Evolutionary conservation across 2,797 vertebrate species (phyloP).

Genomic region (Darevskia nairensis): DNA sequence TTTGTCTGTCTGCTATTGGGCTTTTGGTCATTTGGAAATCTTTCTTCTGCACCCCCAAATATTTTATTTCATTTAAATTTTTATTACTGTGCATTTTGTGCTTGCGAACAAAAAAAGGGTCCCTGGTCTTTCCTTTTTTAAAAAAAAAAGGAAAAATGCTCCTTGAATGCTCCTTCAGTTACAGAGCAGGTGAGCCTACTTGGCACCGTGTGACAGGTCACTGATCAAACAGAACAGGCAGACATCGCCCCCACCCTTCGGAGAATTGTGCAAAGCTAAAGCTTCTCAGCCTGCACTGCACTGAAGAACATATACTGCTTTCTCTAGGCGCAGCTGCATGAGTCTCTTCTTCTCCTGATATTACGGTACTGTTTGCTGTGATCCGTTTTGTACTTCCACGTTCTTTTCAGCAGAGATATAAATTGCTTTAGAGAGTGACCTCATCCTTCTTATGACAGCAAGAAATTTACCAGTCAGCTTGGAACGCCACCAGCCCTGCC

Average conservation of each 20-base stretch:
- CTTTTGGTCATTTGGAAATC: not conserved
- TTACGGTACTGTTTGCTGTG: slow-evolving; percentile 43
- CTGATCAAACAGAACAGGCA: slow-evolving; percentile 83
- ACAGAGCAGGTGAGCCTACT: slow-evolving; percentile 79
- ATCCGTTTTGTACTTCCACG: slow-evolving; percentile 44
- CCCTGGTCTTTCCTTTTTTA: slow-evolving; percentile 74
- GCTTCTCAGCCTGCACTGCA: slow-evolving; percentile 47
- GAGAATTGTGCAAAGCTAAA: slow-evolving; percentile 64
- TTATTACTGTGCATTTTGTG: slow-evolving; percentile 75
- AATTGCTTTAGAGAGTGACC: slow-evolving; percentile 65
- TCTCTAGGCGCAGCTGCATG: slow-evolving; percentile 50
- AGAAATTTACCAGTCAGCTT: slow-evolving; percentile 68
- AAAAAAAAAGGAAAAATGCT: not conserved
- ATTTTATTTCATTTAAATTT: slow-evolving; percentile 76
- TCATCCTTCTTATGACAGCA: slow-evolving; percentile 69
- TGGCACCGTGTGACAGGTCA: slow-evolving; percentile 81
- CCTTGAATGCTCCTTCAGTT: slow-evolving; percentile 78
- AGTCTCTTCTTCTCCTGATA: slow-evolving; percentile 50
- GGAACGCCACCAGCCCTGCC: slow-evolving; percentile 62
- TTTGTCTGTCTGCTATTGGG: not conserved
- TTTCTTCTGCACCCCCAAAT: slow-evolving; percentile 47
- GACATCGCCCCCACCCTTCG: slow-evolving; percentile 68
- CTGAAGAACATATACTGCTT: slow-evolving; percentile 45
- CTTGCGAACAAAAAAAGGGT: slow-evolving; percentile 68
- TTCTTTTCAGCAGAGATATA: slow-evolving; percentile 61